A percentile compares a stretch with the other conserved stretches of the same genome.
These are phyloP conservation scores for Phoxinus phoxinus DNA, from an alignment of 2,113 vertebrate species.

Conservation along the genomic window DNA sequence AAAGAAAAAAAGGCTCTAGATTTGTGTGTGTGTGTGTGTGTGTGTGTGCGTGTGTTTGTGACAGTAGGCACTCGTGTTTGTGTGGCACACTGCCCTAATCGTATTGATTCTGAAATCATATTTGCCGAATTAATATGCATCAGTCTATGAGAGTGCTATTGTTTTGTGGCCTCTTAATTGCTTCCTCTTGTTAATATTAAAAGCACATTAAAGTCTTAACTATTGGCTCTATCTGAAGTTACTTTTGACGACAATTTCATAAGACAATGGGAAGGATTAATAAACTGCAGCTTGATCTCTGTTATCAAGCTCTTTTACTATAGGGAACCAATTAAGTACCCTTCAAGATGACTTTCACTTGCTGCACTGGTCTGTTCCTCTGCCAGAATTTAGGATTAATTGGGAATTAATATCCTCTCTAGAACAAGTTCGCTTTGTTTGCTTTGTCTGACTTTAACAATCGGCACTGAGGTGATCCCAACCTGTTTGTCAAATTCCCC, in stretches of 20 bases:
- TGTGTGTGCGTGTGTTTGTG: conserved; percentile 17
- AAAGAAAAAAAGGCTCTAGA: neutral
- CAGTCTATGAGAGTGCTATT: conserved; percentile 71
- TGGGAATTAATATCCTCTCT: conserved; percentile 84
- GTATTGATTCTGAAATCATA: conserved; percentile 77
- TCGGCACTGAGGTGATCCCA: conserved; percentile 77
- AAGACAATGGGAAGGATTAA: conserved; percentile 82
- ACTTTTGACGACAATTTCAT: conserved; percentile 79
- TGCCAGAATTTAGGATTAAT: conserved; percentile 86
- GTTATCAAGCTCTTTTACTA: conserved; percentile 78
- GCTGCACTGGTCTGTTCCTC: conserved; percentile 80
- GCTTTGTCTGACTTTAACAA: conserved; percentile 79
- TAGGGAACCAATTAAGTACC: conserved; percentile 84
- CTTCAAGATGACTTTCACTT: conserved; percentile 86
- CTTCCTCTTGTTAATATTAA: conserved; percentile 76
- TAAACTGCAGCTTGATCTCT: conserved; percentile 82
- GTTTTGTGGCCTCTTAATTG: conserved; percentile 78
- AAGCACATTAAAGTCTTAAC: conserved; percentile 82
- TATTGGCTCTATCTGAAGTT: conserved; percentile 81
- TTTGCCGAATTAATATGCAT: conserved; percentile 71
- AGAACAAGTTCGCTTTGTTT: conserved; percentile 85
- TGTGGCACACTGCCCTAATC: conserved; percentile 61
- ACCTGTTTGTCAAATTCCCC: conserved; percentile 69
- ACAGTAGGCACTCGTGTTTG: neutral
- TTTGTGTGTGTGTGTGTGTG: conserved; percentile 33